Conservation (phyloP, 2,888 invertebrate species). For the Drosophila peninsularis region DNA sequence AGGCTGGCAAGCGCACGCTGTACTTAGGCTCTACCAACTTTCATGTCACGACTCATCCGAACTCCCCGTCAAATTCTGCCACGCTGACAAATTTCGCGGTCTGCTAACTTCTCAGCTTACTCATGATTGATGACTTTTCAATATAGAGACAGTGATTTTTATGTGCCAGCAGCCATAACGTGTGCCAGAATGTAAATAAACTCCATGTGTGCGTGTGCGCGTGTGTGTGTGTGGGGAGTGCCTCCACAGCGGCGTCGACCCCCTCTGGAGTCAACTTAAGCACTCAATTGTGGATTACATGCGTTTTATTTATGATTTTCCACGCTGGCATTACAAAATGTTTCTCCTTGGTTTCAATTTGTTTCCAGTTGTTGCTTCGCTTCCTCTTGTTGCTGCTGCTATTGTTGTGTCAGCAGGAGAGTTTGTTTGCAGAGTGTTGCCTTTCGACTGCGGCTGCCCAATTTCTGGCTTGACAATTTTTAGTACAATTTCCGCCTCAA, state of each 20-base stretch:
- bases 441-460: conserved; percentile 46
- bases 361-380: conserved; percentile 50
- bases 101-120: conserved; percentile 56
- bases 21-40: conserved; percentile 41
- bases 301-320: conserved; percentile 82
- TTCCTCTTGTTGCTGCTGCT: not conserved
- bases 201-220: conserved; percentile 6
- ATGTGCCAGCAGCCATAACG: conserved; percentile 54
- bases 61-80: conserved; percentile 46
- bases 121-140: conserved; percentile 78
- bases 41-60: conserved; percentile 49
- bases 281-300: conserved; percentile 80
- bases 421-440: conserved; percentile 39
- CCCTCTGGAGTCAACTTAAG: conserved; percentile 67
- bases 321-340: conserved; percentile 73
- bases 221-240: conserved; percentile 9
- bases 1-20: conserved; percentile 10
- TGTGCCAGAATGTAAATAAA: conserved; percentile 72
- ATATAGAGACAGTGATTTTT: conserved; percentile 59
- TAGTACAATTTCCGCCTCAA: conserved; percentile 51
- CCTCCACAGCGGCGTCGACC: conserved; percentile 6
- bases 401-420: conserved; percentile 13
- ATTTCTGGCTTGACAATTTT: conserved; percentile 56
- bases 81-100: conserved; percentile 77
- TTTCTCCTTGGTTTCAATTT: conserved; percentile 61